Conservation (phyloP, 1,140 invertebrate genomes). For the Ceratina japonica region DNA sequence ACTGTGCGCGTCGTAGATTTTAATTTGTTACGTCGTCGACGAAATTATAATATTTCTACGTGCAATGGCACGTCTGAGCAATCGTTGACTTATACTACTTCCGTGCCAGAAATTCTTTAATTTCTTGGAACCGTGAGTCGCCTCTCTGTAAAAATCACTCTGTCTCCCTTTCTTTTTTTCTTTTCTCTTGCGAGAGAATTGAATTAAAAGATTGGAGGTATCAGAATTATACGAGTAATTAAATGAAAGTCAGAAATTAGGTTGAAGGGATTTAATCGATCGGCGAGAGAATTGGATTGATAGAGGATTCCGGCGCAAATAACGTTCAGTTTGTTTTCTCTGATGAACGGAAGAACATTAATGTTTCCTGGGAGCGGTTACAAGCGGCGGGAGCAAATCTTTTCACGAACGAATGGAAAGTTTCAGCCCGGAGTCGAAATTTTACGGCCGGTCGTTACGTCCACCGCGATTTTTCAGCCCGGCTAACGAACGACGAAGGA, state of each 20-base stretch:
- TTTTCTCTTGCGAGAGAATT: too few relatives aligned
- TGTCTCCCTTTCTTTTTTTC: too few relatives aligned
- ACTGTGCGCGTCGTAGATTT: background rate
- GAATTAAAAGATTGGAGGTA: too few relatives aligned
- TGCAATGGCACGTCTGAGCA: too few relatives aligned
- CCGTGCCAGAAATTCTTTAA: too few relatives aligned
- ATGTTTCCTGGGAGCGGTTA: constrained; percentile 15
- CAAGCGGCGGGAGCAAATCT: constrained; percentile 43
- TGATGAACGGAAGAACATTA: background rate
- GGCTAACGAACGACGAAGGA: constrained; percentile 25
- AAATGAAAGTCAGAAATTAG: constrained; percentile 61
- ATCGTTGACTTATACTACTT: too few relatives aligned
- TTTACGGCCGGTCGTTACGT: constrained; percentile 34
- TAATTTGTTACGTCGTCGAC: too few relatives aligned
- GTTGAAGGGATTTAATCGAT: constrained; percentile 64
- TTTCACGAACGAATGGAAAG: constrained; percentile 32
- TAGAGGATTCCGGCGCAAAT: constrained; percentile 44
- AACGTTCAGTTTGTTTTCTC: constrained; percentile 57
- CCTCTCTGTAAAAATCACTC: too few relatives aligned
- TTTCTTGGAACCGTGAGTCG: too few relatives aligned
- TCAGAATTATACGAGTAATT: constrained; percentile 56
- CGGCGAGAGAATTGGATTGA: constrained; percentile 45
- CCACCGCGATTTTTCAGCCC: constrained; percentile 35
- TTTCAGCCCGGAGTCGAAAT: constrained; percentile 28
- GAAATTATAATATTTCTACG: too few relatives aligned